Conservation (phyloP, 2,113 vertebrate genomes). For the Anthoscopus minutus region DNA sequence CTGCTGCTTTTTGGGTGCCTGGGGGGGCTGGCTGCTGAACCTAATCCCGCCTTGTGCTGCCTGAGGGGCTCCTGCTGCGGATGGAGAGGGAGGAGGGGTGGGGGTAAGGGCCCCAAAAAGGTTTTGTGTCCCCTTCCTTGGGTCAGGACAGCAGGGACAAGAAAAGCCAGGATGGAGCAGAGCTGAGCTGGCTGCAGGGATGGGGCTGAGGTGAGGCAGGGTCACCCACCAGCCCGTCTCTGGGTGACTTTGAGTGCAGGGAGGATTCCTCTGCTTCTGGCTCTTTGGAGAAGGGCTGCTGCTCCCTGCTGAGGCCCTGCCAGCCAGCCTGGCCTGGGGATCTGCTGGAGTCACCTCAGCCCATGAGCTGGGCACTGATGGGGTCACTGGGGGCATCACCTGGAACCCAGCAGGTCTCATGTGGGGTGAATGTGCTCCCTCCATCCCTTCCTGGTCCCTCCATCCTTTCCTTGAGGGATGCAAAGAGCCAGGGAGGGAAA, state of each 20-base stretch:
- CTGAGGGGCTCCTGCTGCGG: background rate
- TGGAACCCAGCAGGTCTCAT: rapidly evolving
- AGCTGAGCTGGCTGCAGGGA: background rate
- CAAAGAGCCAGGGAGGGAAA: background rate
- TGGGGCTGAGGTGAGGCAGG: background rate
- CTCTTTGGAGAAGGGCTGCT: background rate
- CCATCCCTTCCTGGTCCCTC: background rate
- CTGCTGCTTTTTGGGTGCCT: background rate
- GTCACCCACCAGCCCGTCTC: background rate
- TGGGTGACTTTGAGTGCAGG: background rate
- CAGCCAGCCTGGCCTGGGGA: background rate
- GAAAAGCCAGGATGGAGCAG: background rate
- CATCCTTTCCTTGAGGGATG: background rate
- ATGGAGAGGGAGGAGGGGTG: background rate
- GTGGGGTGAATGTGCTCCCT: background rate
- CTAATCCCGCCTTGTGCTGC: background rate
- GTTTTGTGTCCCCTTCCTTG: background rate
- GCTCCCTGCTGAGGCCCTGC: background rate
- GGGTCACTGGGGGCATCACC: background rate
- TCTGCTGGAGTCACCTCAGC: background rate
- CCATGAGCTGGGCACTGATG: rapidly evolving
- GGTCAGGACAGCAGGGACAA: background rate
- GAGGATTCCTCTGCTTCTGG: background rate
- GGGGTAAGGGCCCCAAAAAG: background rate
- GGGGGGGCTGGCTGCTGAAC: background rate